Conservation (phyloP, 2,113 vertebrate species). For the Mionectes macconnelli region DNA sequence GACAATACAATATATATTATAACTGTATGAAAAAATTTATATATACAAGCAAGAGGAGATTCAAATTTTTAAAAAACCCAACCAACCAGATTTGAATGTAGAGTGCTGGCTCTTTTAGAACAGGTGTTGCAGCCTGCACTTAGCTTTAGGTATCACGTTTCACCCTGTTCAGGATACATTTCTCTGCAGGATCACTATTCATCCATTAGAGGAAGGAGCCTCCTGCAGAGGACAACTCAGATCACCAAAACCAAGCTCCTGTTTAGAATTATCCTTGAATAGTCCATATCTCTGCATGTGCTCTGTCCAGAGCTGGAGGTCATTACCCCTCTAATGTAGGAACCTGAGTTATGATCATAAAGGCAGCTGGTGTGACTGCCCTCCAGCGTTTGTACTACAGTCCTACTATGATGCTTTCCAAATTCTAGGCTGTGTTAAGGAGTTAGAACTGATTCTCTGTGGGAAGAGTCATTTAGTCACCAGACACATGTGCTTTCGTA, state of each 20-base stretch:
- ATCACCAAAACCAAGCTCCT: neutral
- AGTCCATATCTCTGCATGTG: neutral
- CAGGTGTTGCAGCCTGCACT: neutral
- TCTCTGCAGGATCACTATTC: neutral
- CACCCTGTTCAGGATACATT: neutral
- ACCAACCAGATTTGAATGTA: neutral
- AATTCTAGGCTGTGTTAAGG: neutral
- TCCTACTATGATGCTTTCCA: neutral
- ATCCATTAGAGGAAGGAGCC: neutral
- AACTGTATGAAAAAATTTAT: neutral
- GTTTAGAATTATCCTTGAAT: neutral
- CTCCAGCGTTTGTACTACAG: neutral
- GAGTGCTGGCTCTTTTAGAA: neutral
- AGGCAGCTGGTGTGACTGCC: neutral
- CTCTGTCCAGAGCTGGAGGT: neutral
- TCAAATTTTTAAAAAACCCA: neutral
- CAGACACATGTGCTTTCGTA: neutral
- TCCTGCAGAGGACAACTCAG: neutral
- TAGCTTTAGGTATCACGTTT: neutral
- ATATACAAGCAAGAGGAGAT: neutral
- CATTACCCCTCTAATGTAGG: neutral
- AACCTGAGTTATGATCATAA: neutral
- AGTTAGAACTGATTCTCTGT: neutral
- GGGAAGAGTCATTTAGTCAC: neutral
- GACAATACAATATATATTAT: neutral